phyloP scores from a whole-genome alignment of 2,113 vertebrate species.

The Sylvietta virens region DNA sequence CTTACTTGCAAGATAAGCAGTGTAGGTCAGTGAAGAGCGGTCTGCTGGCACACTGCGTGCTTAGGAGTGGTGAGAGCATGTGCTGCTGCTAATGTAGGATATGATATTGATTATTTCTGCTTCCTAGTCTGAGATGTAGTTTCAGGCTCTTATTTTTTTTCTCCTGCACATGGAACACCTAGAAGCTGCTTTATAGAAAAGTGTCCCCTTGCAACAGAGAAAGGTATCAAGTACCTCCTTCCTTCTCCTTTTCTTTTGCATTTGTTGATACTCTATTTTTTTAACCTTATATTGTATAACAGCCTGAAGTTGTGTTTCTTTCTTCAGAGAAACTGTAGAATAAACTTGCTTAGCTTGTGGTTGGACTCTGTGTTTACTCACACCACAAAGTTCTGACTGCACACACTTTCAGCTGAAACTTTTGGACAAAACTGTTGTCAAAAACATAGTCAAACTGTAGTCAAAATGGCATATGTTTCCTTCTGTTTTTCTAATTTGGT shows the following conservation, averaged over 20 bases:
- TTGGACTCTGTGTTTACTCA: not conserved
- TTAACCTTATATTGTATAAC: not conserved
- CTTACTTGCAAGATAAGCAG: not conserved
- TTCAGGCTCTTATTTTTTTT: not conserved
- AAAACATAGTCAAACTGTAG: not conserved
- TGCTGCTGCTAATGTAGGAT: not conserved
- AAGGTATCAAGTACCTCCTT: not conserved
- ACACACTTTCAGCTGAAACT: not conserved
- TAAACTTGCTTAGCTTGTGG: not conserved
- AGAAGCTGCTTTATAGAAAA: not conserved
- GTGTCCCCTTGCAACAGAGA: not conserved
- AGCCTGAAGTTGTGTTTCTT: not conserved
- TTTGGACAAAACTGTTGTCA: not conserved
- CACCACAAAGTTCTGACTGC: not conserved
- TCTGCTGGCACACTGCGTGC: accelerated
- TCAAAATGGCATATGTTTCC: not conserved
- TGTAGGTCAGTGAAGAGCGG: not conserved
- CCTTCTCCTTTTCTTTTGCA: not conserved
- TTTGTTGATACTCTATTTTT: not conserved
- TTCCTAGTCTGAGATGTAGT: not conserved
- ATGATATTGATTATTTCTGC: not conserved
- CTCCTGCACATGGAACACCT: not conserved
- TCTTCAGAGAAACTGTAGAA: not conserved
- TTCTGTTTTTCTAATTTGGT: not conserved
- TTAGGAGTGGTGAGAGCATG: not conserved